Percentiles rank a stretch among this genome's conserved stretches.
Evolutionary conservation across 2,888 invertebrate species (phyloP).

Genomic region (Caradrina kadenii): DNA sequence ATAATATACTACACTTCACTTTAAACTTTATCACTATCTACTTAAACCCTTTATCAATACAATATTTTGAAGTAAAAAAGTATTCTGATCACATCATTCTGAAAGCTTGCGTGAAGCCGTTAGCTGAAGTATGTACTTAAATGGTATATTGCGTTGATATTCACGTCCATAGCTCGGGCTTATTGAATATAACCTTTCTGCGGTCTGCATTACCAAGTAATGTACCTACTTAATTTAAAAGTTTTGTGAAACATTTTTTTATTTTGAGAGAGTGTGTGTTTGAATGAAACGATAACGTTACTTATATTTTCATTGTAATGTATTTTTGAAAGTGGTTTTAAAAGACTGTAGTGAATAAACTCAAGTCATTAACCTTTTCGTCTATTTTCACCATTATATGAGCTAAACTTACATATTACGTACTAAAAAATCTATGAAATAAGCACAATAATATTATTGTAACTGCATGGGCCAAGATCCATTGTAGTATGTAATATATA

Average conservation of each 20-base stretch:
- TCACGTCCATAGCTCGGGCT: background rate
- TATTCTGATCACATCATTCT: conserved; percentile 17
- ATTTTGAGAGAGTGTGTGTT: conserved; percentile 8
- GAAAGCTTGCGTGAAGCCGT: background rate
- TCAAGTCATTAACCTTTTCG: background rate
- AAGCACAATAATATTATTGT: no score
- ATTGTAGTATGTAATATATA: no score
- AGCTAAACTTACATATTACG: no score
- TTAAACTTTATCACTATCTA: background rate
- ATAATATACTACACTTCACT: background rate
- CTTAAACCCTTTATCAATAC: background rate
- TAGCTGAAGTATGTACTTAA: conserved; percentile 6
- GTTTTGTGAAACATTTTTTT: conserved; percentile 13
- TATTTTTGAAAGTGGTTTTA: background rate
- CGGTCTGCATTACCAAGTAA: background rate
- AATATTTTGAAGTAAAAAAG: background rate
- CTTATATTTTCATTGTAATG: background rate
- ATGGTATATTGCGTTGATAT: conserved; percentile 18
- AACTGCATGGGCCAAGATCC: no score
- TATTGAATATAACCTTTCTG: conserved; percentile 20
- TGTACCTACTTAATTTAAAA: conserved; percentile 2
- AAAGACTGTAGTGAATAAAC: background rate
- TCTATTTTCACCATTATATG: background rate
- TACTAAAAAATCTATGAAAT: no score
- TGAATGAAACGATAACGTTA: background rate